A percentile compares a stretch with the other conserved stretches of the same genome.
Conservation (phyloP, 2,797 vertebrate genomes). For the Cyclopterus lumpus region DNA sequence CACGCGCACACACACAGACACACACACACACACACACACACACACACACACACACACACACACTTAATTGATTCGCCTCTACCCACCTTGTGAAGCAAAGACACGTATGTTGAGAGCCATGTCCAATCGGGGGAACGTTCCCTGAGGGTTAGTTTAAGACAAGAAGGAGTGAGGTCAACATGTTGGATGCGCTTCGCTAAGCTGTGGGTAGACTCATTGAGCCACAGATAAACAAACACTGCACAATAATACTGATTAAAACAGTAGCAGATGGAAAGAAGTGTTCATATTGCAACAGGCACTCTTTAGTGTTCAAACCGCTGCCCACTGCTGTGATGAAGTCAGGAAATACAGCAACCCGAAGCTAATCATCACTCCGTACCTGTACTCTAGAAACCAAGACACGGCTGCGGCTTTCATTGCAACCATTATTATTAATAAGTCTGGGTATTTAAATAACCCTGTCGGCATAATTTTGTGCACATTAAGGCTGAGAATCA, state of each 20-base stretch:
- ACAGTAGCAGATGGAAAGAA: slow-evolving; percentile 54
- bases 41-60: neutral
- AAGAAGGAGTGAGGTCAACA: slow-evolving; percentile 53
- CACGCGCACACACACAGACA: neutral
- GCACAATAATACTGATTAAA: slow-evolving; percentile 55
- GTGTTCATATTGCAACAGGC: slow-evolving; percentile 38
- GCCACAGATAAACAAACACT: slow-evolving; percentile 54
- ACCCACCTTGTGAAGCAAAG: slow-evolving; percentile 54
- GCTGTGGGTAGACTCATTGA: slow-evolving; percentile 58
- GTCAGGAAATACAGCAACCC: slow-evolving; percentile 25
- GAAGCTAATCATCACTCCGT: slow-evolving; percentile 6
- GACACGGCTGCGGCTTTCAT: neutral
- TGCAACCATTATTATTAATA: neutral
- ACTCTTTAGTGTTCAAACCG: slow-evolving; percentile 24
- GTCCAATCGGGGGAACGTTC: slow-evolving; percentile 57
- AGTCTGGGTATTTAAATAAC: neutral
- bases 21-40: neutral
- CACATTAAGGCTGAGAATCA: neutral
- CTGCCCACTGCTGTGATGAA: slow-evolving; percentile 32
- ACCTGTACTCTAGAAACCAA: neutral
- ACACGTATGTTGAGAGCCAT: slow-evolving; percentile 60
- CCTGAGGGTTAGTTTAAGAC: slow-evolving; percentile 55
- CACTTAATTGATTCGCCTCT: slow-evolving; percentile 55
- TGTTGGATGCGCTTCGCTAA: slow-evolving; percentile 59
- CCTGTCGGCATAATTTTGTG: neutral